These are phyloP conservation scores for Tenthredo livida DNA, from an alignment of 2,888 invertebrate species.

Conservation along the genomic window DNA sequence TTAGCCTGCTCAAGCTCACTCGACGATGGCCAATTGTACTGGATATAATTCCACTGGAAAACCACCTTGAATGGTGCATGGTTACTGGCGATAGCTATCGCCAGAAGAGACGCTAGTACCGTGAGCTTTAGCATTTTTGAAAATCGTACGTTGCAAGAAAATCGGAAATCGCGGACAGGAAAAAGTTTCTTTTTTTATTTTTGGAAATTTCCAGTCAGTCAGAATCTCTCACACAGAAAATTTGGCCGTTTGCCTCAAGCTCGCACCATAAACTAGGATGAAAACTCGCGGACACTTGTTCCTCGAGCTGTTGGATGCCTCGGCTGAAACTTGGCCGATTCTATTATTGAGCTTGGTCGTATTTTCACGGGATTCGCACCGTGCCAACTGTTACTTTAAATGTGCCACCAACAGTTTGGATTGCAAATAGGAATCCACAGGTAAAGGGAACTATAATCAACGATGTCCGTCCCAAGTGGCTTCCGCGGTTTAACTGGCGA, in stretches of 20 bases:
- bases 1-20: slow-evolving; percentile 80
- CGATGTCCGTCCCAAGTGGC: slow-evolving; percentile 64
- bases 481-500: slow-evolving; percentile 73
- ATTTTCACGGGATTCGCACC: slow-evolving; percentile 54
- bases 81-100: slow-evolving; percentile 55
- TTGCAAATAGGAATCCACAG: neutral
- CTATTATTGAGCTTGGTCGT: slow-evolving; percentile 54
- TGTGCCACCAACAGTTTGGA: slow-evolving; percentile 39
- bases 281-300: slow-evolving; percentile 47
- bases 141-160: neutral
- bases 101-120: slow-evolving; percentile 56
- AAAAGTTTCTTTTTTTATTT: no score
- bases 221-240: neutral
- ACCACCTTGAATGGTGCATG: slow-evolving; percentile 83
- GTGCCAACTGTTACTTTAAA: slow-evolving; percentile 59
- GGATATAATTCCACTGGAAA: slow-evolving; percentile 87
- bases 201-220: neutral
- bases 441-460: slow-evolving; percentile 52
- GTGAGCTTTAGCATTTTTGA: slow-evolving; percentile 57
- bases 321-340: neutral
- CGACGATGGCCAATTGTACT: slow-evolving; percentile 84
- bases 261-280: neutral
- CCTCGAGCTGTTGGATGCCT: slow-evolving; percentile 36
- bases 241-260: neutral
- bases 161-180: no score